Evolutionary conservation across 2,113 vertebrate species (phyloP).

Genomic region (Salvator merianae): DNA sequence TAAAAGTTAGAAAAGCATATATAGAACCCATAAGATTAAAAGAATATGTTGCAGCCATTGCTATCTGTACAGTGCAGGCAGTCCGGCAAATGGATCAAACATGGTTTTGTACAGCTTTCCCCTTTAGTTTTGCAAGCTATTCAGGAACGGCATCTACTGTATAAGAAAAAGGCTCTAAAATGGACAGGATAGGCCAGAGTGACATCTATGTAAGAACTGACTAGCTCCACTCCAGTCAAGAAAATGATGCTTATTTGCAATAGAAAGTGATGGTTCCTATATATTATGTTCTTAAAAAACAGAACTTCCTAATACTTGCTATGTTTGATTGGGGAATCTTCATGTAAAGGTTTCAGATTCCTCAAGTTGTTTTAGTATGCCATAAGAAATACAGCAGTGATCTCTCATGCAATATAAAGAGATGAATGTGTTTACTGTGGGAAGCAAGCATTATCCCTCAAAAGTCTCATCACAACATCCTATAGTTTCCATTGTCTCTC

Average conservation of each 20-base stretch:
- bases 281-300: neutral
- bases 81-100: neutral
- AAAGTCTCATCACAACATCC: slow-evolving; percentile 28
- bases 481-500: slow-evolving; percentile 21
- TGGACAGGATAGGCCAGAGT: neutral
- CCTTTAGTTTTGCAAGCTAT: neutral
- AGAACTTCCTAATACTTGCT: slow-evolving; percentile 13
- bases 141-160: neutral
- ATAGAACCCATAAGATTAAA: neutral
- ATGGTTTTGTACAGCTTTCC: neutral
- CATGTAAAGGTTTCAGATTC: neutral
- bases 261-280: neutral
- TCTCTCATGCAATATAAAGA: slow-evolving; percentile 27
- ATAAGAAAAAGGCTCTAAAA: neutral
- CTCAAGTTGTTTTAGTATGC: neutral
- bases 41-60: neutral
- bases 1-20: neutral
- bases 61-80: neutral
- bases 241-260: neutral
- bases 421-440: slow-evolving; percentile 40
- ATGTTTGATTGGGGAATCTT: neutral
- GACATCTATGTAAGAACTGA: neutral
- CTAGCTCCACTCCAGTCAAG: neutral
- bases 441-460: slow-evolving; percentile 34
- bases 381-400: slow-evolving; percentile 18